Conservation (phyloP, 1,140 invertebrate species). For the Maconellicoccus hirsutus region DNA sequence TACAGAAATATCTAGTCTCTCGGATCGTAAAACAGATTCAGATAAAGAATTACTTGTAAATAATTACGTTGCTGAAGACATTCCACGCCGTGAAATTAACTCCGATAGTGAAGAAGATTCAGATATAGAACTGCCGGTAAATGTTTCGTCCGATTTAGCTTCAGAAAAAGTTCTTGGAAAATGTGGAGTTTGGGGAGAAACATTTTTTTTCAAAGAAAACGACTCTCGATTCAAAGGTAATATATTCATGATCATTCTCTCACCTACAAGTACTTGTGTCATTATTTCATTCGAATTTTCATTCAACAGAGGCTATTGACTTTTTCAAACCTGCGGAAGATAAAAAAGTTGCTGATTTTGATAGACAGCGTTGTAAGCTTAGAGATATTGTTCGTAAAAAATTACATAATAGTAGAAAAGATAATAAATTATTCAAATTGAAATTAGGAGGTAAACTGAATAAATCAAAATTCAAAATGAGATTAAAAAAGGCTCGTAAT, state of each 20-base stretch:
- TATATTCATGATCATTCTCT: too few relatives aligned
- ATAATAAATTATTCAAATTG: constrained; percentile 11
- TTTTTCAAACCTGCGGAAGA: neutral
- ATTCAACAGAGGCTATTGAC: neutral
- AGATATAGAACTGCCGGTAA: neutral
- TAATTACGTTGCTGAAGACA: neutral
- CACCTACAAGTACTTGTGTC: too few relatives aligned
- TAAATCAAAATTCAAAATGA: constrained; percentile 12
- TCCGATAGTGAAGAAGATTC: neutral
- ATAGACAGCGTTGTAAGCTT: neutral
- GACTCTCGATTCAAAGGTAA: constrained; percentile 10
- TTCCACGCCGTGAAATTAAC: neutral
- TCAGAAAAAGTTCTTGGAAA: constrained; percentile 11
- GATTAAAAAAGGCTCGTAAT: constrained; percentile 9
- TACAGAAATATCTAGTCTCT: neutral
- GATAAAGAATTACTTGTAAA: too few relatives aligned
- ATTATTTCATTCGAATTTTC: neutral
- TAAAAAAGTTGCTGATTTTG: neutral
- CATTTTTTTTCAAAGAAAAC: constrained; percentile 1
- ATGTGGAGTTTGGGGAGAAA: constrained; percentile 13
- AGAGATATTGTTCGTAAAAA: constrained; percentile 1
- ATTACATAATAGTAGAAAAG: neutral
- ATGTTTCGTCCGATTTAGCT: neutral
- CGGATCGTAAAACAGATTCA: neutral
- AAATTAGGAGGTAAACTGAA: constrained; percentile 14